Percentiles rank a stretch among this genome's conserved stretches.
phyloP scores from a whole-genome alignment of 2,113 vertebrate genomes.

The Hippoglossus stenolepis region DNA sequence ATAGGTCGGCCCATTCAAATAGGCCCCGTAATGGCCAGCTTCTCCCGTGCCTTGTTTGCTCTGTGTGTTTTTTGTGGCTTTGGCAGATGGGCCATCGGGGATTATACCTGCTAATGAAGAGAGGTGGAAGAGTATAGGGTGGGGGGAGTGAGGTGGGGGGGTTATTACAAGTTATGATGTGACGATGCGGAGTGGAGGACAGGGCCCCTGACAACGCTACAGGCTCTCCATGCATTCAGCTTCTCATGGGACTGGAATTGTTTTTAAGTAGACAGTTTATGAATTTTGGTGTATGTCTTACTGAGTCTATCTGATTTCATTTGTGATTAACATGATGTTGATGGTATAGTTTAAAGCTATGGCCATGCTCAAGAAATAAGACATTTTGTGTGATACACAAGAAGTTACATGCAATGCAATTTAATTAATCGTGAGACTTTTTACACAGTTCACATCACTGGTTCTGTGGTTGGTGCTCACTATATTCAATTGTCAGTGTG shows the following conservation, averaged over 20 bases:
- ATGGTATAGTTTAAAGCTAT: too few relatives aligned
- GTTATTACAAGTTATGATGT: constrained; percentile 42
- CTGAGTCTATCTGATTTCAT: too few relatives aligned
- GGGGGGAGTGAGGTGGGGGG: neutral
- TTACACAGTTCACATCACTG: too few relatives aligned
- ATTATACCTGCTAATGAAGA: constrained; percentile 77
- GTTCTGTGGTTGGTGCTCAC: too few relatives aligned
- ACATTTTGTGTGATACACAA: neutral
- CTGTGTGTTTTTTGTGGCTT: constrained; percentile 63
- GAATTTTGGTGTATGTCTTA: neutral
- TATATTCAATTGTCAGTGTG: neutral
- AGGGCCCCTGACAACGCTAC: neutral
- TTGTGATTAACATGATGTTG: too few relatives aligned
- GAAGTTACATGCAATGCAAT: too few relatives aligned
- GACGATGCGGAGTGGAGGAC: neutral
- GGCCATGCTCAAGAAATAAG: too few relatives aligned
- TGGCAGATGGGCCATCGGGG: constrained; percentile 75
- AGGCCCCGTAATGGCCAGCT: constrained; percentile 54
- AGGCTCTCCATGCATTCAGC: neutral
- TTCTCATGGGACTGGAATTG: neutral
- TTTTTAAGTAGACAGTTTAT: neutral
- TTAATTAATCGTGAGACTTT: too few relatives aligned
- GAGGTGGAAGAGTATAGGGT: constrained; percentile 34
- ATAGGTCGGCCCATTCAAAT: constrained; percentile 44
- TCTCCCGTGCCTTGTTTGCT: constrained; percentile 64